Evolutionary conservation across 2,797 vertebrate species (phyloP).

Genomic region (Falco naumanni): DNA sequence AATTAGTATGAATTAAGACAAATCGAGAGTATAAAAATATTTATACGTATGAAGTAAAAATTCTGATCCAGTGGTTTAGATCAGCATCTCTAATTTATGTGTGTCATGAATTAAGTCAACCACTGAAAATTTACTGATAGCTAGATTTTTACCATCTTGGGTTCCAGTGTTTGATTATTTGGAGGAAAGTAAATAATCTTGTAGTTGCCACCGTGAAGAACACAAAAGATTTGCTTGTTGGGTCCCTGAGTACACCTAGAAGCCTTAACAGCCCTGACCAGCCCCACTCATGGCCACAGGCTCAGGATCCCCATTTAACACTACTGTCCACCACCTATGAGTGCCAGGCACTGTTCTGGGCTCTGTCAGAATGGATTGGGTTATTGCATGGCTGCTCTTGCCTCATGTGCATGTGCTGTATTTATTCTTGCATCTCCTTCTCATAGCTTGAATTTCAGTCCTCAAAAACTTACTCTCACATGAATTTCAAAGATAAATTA

Average conservation of each 20-base stretch:
- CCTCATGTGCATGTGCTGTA: not conserved
- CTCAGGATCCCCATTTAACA: not conserved
- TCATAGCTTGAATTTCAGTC: not conserved
- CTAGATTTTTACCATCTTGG: not conserved
- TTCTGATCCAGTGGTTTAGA: not conserved
- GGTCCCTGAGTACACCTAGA: not conserved
- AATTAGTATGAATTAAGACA: constrained; percentile 18
- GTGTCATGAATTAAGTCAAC: not conserved
- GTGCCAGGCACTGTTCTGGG: not conserved
- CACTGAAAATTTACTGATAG: not conserved
- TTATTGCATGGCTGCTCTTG: not conserved
- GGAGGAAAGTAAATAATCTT: not conserved
- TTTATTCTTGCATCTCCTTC: not conserved
- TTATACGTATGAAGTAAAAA: constrained; percentile 5
- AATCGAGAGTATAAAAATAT: not conserved
- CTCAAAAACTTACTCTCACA: not conserved
- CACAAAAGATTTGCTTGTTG: not conserved
- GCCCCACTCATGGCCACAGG: too few species aligned
- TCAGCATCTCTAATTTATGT: not conserved
- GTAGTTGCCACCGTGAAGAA: not conserved
- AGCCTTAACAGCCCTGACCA: not conserved
- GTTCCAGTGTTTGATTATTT: not conserved
- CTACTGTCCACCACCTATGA: not conserved
- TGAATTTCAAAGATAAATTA: not conserved
- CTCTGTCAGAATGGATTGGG: not conserved